Conservation (phyloP, 2,113 vertebrate species). For the Misgurnus anguillicaudatus region DNA sequence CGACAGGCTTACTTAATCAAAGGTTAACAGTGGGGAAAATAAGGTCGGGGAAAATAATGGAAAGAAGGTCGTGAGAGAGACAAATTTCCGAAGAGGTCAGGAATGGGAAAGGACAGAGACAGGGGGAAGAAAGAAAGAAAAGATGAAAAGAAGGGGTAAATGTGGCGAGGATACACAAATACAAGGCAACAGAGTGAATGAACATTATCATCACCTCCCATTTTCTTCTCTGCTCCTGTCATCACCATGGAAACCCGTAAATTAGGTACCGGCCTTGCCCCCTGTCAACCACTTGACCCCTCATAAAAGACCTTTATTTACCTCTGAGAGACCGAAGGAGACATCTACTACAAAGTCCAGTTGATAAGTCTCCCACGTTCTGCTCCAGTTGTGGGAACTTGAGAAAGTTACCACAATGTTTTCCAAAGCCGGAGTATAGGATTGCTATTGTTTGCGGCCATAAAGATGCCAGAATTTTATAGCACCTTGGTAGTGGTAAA, state of each 20-base stretch:
- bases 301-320: slow-evolving; percentile 19
- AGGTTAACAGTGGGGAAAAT: slow-evolving; percentile 44
- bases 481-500: background rate
- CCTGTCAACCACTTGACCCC: slow-evolving; percentile 54
- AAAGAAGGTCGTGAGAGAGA: slow-evolving; percentile 56
- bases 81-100: slow-evolving; percentile 62
- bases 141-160: slow-evolving; percentile 47
- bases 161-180: slow-evolving; percentile 65
- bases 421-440: background rate
- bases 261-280: slow-evolving; percentile 56
- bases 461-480: background rate
- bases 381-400: background rate
- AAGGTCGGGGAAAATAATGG: background rate
- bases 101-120: slow-evolving; percentile 61
- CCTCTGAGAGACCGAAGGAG: background rate
- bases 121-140: slow-evolving; percentile 45
- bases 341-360: background rate
- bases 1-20: slow-evolving; percentile 49
- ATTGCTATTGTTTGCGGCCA: slow-evolving; percentile 1
- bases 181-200: slow-evolving; percentile 46
- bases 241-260: slow-evolving; percentile 66
- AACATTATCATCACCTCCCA: slow-evolving; percentile 56
- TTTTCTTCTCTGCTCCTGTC: slow-evolving; percentile 67
- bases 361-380: background rate
- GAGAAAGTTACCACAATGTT: background rate